These are phyloP conservation scores for Gila orcuttii DNA, from an alignment of 2,113 vertebrate genomes.

Conservation along the genomic window DNA sequence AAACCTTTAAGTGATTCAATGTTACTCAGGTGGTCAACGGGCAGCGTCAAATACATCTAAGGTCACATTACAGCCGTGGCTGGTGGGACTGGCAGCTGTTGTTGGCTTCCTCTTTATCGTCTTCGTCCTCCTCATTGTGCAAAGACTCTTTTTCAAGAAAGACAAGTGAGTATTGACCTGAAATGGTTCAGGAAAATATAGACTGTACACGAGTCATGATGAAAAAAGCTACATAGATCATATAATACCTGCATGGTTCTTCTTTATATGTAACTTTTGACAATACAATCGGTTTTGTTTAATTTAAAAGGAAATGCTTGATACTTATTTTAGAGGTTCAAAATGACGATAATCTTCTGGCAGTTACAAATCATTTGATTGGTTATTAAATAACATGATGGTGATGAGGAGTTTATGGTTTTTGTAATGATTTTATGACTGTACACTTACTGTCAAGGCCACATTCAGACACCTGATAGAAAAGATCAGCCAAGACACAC, in stretches of 20 bases:
- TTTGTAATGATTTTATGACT: slow-evolving; percentile 23
- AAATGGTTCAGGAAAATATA: not conserved
- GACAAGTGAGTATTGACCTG: slow-evolving; percentile 51
- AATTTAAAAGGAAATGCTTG: not conserved
- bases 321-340: not conserved
- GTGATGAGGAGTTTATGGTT: slow-evolving; percentile 28
- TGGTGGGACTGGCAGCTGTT: slow-evolving; percentile 79
- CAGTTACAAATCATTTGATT: too few relatives aligned
- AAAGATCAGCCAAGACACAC: not conserved
- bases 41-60: slow-evolving; percentile 2
- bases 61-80: slow-evolving; percentile 76
- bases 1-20: not conserved
- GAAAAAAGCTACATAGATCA: not conserved
- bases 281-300: not conserved
- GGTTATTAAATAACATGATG: not conserved
- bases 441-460: slow-evolving; percentile 13
- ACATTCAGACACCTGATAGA: not conserved
- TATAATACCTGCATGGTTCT: not conserved
- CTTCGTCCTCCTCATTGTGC: slow-evolving; percentile 76
- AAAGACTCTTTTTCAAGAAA: slow-evolving; percentile 73
- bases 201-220: not conserved
- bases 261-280: not conserved
- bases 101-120: slow-evolving; percentile 83
- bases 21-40: slow-evolving; percentile 31
- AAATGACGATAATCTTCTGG: not conserved